phyloP scores from a whole-genome alignment of 2,888 invertebrate genomes.

The Tigriopus californicus region DNA sequence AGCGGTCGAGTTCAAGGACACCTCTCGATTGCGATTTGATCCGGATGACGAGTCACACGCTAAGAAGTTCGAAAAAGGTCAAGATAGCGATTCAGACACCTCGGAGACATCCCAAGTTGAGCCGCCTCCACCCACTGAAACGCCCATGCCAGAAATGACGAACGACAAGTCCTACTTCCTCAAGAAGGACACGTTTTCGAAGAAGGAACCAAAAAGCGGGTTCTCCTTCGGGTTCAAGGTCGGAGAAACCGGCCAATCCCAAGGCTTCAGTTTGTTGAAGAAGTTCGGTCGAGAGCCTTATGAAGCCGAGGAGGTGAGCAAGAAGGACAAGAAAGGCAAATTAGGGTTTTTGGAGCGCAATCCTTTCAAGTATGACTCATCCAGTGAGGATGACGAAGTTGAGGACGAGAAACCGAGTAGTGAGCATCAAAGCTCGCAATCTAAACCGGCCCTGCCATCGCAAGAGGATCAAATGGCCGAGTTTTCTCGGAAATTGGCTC shows the following conservation, averaged over 20 bases:
- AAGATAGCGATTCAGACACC: not conserved
- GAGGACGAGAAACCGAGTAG: no score
- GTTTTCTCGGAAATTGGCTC: not conserved
- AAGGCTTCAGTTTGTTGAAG: not conserved
- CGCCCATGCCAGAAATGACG: not conserved
- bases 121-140: not conserved
- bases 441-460: not conserved
- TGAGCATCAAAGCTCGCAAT: not conserved
- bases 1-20: not conserved
- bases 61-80: not conserved
- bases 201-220: no score
- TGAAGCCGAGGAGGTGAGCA: not conserved
- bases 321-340: conserved; percentile 1
- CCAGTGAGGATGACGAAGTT: not conserved
- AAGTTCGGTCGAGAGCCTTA: not conserved
- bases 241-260: not conserved
- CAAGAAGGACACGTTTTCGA: not conserved
- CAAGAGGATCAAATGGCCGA: not conserved
- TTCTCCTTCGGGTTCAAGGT: no score
- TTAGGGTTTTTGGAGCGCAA: not conserved
- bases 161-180: not conserved
- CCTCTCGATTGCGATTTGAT: not conserved
- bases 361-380: conserved; percentile 8
- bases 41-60: not conserved
- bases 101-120: not conserved